Percentiles rank a stretch among this genome's conserved stretches.
phyloP scores from a whole-genome alignment of 2,113 vertebrate species.

The Suncus etruscus region DNA sequence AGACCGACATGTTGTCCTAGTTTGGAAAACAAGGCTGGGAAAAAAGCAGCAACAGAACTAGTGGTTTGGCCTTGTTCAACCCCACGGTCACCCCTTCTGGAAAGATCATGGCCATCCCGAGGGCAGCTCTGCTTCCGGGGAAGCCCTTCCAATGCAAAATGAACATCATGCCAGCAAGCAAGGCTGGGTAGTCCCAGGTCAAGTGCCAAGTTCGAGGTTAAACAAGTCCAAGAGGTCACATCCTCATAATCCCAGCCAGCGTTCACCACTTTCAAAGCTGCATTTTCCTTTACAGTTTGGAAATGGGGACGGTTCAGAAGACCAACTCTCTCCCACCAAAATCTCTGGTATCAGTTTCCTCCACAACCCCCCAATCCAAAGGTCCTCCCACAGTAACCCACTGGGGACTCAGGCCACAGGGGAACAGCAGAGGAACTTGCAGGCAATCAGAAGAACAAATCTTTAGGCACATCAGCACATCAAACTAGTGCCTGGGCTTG shows the following conservation, averaged over 20 bases:
- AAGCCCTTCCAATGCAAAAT: neutral
- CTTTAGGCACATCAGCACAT: constrained; percentile 62
- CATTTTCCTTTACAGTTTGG: neutral
- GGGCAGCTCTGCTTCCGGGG: neutral
- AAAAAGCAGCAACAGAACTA: constrained; percentile 17
- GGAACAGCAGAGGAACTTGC: constrained; percentile 62
- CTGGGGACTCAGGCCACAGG: constrained; percentile 32
- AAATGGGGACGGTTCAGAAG: neutral
- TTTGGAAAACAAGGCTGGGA: constrained; percentile 60
- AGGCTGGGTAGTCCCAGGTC: constrained; percentile 21
- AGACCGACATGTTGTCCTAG: neutral
- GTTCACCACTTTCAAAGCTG: neutral
- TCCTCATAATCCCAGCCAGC: constrained; percentile 22
- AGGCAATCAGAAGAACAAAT: constrained; percentile 66
- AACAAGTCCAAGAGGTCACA: neutral
- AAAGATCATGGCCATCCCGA: neutral
- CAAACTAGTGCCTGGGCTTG: constrained; percentile 29
- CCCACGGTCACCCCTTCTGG: constrained; percentile 29
- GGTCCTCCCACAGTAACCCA: constrained; percentile 27
- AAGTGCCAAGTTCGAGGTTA: constrained; percentile 36
- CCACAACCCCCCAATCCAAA: neutral
- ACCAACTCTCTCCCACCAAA: constrained; percentile 40
- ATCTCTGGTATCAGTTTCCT: neutral
- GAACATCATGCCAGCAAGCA: neutral
- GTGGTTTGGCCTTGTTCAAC: neutral